phyloP scores from a whole-genome alignment of 2,113 vertebrate species.

The Lampris incognitus region DNA sequence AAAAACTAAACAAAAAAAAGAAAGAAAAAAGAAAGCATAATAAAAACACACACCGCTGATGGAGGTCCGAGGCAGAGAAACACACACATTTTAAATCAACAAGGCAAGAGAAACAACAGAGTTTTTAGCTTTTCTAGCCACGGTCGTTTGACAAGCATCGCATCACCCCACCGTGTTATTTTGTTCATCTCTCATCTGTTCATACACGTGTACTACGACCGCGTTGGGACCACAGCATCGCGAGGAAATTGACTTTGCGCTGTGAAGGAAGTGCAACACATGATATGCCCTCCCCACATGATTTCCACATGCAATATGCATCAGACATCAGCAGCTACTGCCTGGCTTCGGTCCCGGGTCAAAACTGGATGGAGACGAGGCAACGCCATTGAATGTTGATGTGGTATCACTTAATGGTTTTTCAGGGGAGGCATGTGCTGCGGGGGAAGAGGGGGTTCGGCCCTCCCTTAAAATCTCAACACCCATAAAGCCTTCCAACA shows the following conservation, averaged over 20 bases:
- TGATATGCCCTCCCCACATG: neutral
- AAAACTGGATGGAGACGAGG: neutral
- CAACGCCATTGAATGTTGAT: neutral
- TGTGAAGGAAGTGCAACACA: neutral
- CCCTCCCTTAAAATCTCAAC: neutral
- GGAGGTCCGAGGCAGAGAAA: conserved; percentile 18
- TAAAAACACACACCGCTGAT: neutral
- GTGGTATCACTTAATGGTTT: conserved; percentile 4
- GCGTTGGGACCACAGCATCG: neutral
- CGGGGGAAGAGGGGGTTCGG: neutral
- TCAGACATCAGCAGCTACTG: conserved; percentile 16
- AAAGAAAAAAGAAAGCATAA: neutral
- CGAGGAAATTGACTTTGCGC: conserved; percentile 9
- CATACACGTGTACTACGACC: conserved; percentile 10
- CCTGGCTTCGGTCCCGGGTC: neutral
- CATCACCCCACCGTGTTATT: conserved; percentile 32
- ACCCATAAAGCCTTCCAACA: neutral
- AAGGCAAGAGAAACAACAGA: conserved; percentile 40
- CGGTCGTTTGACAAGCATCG: conserved; percentile 7
- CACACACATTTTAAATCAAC: conserved; percentile 42
- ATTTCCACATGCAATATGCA: conserved; percentile 15
- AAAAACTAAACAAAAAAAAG: neutral
- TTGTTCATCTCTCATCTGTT: conserved; percentile 11
- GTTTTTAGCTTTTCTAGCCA: conserved; percentile 32
- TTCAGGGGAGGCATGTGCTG: neutral